phyloP scores from a whole-genome alignment of 2,888 invertebrate species.

The Agrotis exclamationis region DNA sequence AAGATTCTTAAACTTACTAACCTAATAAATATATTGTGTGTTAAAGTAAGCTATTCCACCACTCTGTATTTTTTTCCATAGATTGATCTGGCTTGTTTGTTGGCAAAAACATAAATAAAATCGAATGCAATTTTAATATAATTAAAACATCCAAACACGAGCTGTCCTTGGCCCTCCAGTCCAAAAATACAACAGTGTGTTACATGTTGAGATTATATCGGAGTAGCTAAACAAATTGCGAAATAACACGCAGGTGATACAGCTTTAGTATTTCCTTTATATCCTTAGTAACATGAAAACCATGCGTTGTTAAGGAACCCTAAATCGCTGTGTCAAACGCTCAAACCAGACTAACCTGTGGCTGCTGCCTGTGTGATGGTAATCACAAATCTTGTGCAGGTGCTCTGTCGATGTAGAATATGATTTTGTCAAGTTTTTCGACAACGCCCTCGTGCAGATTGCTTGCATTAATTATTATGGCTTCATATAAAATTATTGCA shows the following conservation, averaged over 20 bases:
- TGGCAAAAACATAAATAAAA: background rate
- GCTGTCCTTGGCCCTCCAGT: background rate
- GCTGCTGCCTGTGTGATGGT: slow-evolving; percentile 30
- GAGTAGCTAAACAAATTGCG: slow-evolving; percentile 22
- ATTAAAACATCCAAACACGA: background rate
- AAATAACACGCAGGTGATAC: slow-evolving; percentile 46
- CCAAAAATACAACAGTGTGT: slow-evolving; percentile 23
- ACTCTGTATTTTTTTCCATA: background rate
- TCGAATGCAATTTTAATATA: background rate
- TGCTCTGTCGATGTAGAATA: slow-evolving; percentile 68
- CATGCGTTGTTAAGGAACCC: slow-evolving; percentile 25
- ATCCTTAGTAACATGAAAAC: slow-evolving; percentile 22
- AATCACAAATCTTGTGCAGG: slow-evolving; percentile 69
- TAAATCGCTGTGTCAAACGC: slow-evolving; percentile 50
- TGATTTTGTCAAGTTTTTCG: slow-evolving; percentile 74
- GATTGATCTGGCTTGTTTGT: background rate
- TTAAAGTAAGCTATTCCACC: too few relatives aligned
- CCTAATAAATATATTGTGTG: too few relatives aligned
- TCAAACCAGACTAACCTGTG: slow-evolving; percentile 44
- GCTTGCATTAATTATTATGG: slow-evolving; percentile 69
- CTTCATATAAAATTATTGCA: slow-evolving; percentile 69
- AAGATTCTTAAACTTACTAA: background rate
- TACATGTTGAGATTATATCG: slow-evolving; percentile 35
- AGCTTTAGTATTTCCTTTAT: slow-evolving; percentile 41
- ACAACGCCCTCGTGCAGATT: slow-evolving; percentile 69